Evolutionary conservation across 2,888 invertebrate species (phyloP), one percentile per base, ranked within the genome.

Genomic region (Tipula lateralis): DNA sequence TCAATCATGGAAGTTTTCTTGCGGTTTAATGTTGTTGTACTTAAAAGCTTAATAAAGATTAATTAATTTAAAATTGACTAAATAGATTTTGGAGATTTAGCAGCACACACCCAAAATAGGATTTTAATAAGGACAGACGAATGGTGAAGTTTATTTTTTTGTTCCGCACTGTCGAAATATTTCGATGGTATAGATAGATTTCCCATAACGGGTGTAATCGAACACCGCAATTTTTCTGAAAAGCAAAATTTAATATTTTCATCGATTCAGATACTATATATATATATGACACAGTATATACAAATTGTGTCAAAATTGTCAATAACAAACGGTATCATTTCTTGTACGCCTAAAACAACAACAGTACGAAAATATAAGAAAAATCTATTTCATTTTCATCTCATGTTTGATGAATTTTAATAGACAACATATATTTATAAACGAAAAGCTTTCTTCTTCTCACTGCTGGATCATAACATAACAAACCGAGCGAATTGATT

Each of bases 51-150:
- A 24, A 66, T 66, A 66, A 66, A 66, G 66, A 66, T 66, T 66
- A 66, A 66, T 66, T 66, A 66, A 50, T 66, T 66, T 66, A 66
- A 66, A 66, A 66, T 66, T 66, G 66, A 66, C 66, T 66, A 66
- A 66, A 66, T 66, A 66, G 66, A 24, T 66, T 66, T 24, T 66
- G 3, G 66, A 66, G 66, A 66, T 66, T 66, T 66, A 66, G 66
- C 9, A 24, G 24, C 24, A 66, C 66, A 66, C 9, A 24, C 24
- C 66, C 16, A 50, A 50, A 50, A 50, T 16, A 16, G 44, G 24
- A 24, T 66, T 66, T 66, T 24, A 24, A 66, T 66, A 66, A 66
- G 24, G 66, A 19, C 19, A 66, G 66, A 66, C 66, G 24, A 66
- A 66, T 66, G 66, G 1, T 24, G 24, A 66, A 19, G 19, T 24